Conservation (phyloP, 2,113 vertebrate species). For the Triplophysa siluroides region DNA sequence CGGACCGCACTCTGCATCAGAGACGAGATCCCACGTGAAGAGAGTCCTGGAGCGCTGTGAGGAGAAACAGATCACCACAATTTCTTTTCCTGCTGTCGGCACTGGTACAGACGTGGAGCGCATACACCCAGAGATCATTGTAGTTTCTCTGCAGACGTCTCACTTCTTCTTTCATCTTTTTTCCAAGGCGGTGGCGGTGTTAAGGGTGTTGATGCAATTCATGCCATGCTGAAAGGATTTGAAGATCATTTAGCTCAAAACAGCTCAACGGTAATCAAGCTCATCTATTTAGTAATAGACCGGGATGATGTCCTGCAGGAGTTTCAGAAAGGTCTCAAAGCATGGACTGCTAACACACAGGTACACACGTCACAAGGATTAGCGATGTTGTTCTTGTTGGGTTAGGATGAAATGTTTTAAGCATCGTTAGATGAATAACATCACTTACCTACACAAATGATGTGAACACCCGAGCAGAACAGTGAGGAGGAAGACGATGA, state of each 20-base stretch:
- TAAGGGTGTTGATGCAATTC: conserved; percentile 36
- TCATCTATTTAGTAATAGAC: conserved; percentile 57
- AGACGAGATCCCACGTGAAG: conserved; percentile 43
- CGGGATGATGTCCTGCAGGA: conserved; percentile 47
- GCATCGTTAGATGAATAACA: no score
- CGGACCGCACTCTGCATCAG: conserved; percentile 52
- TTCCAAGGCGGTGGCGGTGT: conserved; percentile 59
- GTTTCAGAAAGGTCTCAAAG: conserved; percentile 51
- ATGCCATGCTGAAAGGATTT: conserved; percentile 59
- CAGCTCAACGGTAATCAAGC: conserved; percentile 45
- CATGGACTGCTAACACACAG: conserved; percentile 45
- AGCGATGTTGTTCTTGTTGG: background rate
- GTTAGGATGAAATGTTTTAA: no score
- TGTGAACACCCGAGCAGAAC: conserved; percentile 2
- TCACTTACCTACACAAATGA: no score
- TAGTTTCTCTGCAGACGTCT: background rate
- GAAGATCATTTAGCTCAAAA: conserved; percentile 54
- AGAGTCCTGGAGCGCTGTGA: conserved; percentile 65
- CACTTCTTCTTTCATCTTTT: background rate
- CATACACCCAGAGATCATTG: no score
- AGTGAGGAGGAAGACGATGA: conserved; percentile 7
- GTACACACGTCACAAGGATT: conserved; percentile 31
- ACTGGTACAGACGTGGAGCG: conserved; percentile 51
- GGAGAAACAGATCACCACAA: conserved; percentile 58
- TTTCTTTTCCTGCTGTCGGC: conserved; percentile 66